Base-by-base conservation (phyloP, 2,888 invertebrate species). In the Drosophila ustulata region DNA sequence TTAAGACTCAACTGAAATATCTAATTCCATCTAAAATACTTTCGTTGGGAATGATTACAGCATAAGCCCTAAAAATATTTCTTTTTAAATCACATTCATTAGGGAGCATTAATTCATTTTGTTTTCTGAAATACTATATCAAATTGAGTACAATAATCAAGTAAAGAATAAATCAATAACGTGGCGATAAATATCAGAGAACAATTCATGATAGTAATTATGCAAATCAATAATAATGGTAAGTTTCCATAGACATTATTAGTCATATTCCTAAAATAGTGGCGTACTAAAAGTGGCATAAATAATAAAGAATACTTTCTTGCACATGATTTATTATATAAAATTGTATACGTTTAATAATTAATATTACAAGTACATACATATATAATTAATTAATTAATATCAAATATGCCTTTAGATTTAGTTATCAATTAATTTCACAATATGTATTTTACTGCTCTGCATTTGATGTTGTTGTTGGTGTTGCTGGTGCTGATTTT, bases 291-390 rank as follows among this genome's bases (percentile, higher is more conserved):
- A n/a, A 11, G 13, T 6, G 23, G 23, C 8, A 3, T 68, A 11
- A 39, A 43, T 51, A 59, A 64, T 58, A 58, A 63, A 58, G 39
- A 59, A 57, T 61, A 55, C 13, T 64, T 71, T 64, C 66, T 75
- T 88, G 83, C 84, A 88, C 81, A 78, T 68, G 81, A 68, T 86
- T 89, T 89, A 89, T 90, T 90, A 87, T 90, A 90, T 89, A 90
- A 90, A 90, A 90, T 89, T 90, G 90, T 90, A 90, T 90, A 90
- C 87, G 87, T 90, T 89, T 90, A 82, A 88, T 89, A 78, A 85
- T 86, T 83, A 83, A 88, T 90, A 89, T 90, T 90, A 90, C 84
- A 90, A 89, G 71, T 83, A 83, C 86, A 85, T 77, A 68, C 53
- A 66, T 66, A 63, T 47, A 66, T 63, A 76, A 83, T 80, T 89